These are phyloP conservation scores for Morpho deidamia DNA, from an alignment of 2,888 invertebrate genomes.

Conservation along the genomic window DNA sequence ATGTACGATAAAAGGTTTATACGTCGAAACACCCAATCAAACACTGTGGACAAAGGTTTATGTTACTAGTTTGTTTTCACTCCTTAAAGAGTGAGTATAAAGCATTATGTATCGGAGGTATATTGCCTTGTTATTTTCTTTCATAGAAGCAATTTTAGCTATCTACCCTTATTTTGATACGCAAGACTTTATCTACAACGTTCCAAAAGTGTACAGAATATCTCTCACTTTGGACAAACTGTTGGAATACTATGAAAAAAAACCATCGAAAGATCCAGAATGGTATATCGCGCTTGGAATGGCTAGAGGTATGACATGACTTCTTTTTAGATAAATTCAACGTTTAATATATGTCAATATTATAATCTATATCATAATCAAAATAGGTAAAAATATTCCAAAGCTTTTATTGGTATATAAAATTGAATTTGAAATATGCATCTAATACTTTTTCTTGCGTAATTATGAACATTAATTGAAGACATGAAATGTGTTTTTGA, in stretches of 20 bases:
- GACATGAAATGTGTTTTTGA: no score
- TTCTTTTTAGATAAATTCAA: background rate
- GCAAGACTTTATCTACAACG: slow-evolving; percentile 70
- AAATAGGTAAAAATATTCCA: no score
- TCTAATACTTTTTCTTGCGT: no score
- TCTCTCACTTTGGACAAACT: slow-evolving; percentile 63
- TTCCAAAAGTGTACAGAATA: slow-evolving; percentile 68
- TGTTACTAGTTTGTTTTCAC: slow-evolving; percentile 38
- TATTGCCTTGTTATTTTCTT: slow-evolving; percentile 39
- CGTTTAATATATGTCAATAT: background rate
- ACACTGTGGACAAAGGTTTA: slow-evolving; percentile 41
- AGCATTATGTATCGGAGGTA: slow-evolving; percentile 53
- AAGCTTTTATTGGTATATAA: no score
- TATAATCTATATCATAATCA: no score
- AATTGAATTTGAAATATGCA: no score
- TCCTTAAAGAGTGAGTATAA: slow-evolving; percentile 36
- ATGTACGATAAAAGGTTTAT: slow-evolving; percentile 14
- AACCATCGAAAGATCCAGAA: slow-evolving; percentile 70
- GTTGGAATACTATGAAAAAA: slow-evolving; percentile 61
- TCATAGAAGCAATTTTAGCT: slow-evolving; percentile 32
- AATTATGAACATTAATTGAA: no score
- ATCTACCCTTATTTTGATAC: slow-evolving; percentile 72
- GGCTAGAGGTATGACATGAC: slow-evolving; percentile 51
- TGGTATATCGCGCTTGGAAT: slow-evolving; percentile 62
- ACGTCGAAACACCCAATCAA: slow-evolving; percentile 45